A percentile compares a stretch with the other conserved stretches of the same genome.
Conservation (phyloP, 2,113 vertebrate genomes). For the Gallinago media region DNA sequence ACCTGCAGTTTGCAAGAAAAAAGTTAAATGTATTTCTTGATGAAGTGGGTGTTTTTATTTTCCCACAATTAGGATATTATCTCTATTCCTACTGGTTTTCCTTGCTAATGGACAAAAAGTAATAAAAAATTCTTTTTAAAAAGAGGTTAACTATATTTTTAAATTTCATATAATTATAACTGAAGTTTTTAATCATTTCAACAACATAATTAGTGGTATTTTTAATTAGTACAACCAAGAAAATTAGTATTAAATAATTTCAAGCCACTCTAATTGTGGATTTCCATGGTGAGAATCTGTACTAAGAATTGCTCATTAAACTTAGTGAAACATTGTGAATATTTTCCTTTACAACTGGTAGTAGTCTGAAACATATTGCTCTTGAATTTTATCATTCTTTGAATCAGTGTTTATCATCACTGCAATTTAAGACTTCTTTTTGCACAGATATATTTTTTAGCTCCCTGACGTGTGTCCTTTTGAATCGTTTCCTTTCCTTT, state of each 20-base stretch:
- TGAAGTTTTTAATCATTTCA: background rate
- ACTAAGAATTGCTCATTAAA: background rate
- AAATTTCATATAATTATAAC: background rate
- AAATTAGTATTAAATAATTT: background rate
- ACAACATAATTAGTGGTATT: background rate
- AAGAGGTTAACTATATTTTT: background rate
- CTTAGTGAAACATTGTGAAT: background rate
- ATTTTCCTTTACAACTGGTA: background rate
- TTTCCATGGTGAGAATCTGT: background rate
- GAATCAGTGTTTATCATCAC: background rate
- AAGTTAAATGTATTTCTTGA: background rate
- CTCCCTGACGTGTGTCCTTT: background rate
- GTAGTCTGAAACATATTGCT: background rate
- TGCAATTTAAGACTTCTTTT: background rate
- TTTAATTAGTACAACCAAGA: background rate
- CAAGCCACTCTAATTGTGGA: background rate
- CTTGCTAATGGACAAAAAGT: background rate
- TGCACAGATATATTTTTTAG: background rate
- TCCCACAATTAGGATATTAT: background rate
- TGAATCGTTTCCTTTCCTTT: background rate
- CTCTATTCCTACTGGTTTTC: background rate
- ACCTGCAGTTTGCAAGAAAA: background rate
- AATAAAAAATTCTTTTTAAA: background rate
- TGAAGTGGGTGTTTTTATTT: background rate
- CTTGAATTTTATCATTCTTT: background rate